These are phyloP conservation scores for Myotis findleyi DNA, from an alignment of 2,797 vertebrate genomes.

Conservation along the genomic window DNA sequence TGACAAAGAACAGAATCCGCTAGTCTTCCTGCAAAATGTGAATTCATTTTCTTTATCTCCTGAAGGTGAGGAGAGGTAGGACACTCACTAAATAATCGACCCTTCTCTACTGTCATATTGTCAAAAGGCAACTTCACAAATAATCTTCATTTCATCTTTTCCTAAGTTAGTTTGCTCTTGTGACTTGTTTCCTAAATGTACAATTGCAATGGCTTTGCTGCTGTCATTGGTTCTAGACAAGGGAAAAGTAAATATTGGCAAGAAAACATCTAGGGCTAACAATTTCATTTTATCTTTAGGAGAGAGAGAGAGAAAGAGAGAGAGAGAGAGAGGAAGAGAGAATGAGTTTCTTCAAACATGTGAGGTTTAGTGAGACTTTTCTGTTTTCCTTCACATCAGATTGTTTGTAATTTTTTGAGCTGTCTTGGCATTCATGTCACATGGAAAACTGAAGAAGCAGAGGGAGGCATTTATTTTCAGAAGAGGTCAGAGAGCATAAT, in stretches of 20 bases:
- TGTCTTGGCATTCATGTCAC: constrained; percentile 69
- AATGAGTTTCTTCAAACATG: constrained; percentile 46
- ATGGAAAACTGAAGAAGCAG: constrained; percentile 76
- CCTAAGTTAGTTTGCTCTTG: background rate
- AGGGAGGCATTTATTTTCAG: constrained; percentile 70
- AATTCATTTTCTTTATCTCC: constrained; percentile 27
- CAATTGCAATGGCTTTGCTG: background rate
- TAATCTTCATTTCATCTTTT: background rate
- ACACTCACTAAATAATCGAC: background rate
- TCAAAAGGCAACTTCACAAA: background rate
- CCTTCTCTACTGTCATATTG: background rate
- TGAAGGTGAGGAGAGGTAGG: background rate
- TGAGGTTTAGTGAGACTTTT: constrained; percentile 69
- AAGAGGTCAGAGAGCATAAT: constrained; percentile 74
- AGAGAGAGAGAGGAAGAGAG: background rate
- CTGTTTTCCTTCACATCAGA: constrained; percentile 73
- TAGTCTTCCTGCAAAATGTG: background rate
- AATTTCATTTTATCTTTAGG: background rate
- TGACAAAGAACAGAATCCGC: background rate
- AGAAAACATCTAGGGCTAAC: background rate
- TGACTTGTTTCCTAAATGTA: background rate
- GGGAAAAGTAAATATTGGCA: background rate
- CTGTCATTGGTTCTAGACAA: background rate
- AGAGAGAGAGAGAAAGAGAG: background rate
- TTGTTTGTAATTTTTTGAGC: constrained; percentile 79